Evolutionary conservation across 2,888 invertebrate genomes (phyloP).

Genomic region (Leptinotarsa juncta): DNA sequence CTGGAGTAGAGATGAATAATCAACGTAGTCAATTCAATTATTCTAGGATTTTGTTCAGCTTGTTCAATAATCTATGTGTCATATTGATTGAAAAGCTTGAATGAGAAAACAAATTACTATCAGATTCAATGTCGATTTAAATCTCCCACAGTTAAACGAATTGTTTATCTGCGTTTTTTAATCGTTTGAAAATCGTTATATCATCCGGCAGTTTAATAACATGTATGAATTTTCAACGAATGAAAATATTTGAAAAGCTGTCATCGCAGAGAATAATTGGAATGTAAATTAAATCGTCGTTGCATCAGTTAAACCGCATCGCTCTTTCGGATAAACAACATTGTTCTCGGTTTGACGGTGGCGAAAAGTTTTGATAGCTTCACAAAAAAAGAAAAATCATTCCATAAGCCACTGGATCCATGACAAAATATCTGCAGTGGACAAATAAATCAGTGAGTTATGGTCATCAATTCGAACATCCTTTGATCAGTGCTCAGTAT

Average conservation of each 20-base stretch:
- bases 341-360: slow-evolving; percentile 21
- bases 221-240: slow-evolving; percentile 53
- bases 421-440: not conserved
- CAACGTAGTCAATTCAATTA: no score
- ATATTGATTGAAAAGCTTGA: not conserved
- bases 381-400: not conserved
- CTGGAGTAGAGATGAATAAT: no score
- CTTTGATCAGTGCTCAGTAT: not conserved
- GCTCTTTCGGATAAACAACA: slow-evolving; percentile 30
- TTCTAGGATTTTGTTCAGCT: no score
- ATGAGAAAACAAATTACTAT: slow-evolving; percentile 6
- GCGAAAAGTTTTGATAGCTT: slow-evolving; percentile 10
- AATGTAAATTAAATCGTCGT: slow-evolving; percentile 48
- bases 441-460: not conserved
- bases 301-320: slow-evolving; percentile 32
- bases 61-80: not conserved
- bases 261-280: slow-evolving; percentile 53
- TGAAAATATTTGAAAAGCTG: slow-evolving; percentile 55
- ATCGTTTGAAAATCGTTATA: slow-evolving; percentile 24
- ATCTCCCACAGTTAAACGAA: not conserved
- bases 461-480: not conserved
- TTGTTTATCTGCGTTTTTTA: slow-evolving; percentile 21
- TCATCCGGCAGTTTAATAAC: slow-evolving; percentile 33
- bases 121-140: not conserved
- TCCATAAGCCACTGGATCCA: not conserved